Conservation (phyloP, 2,888 invertebrate species). For the Myopa tessellatipennis region DNA sequence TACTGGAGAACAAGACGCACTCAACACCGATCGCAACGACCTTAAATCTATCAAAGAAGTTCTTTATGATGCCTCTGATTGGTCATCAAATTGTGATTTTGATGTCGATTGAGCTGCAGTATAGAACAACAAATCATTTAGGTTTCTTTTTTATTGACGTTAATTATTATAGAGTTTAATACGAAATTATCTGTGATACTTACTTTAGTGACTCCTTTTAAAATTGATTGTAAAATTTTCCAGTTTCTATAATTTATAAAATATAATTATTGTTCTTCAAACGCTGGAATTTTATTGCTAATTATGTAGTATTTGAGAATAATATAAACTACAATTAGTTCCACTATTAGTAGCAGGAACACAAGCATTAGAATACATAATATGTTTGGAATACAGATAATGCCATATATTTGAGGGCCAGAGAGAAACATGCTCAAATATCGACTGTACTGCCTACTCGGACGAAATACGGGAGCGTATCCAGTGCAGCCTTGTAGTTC, state of each 20-base stretch:
- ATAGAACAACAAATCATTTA: conserved; percentile 1
- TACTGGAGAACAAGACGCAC: conserved; percentile 48
- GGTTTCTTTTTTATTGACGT: conserved; percentile 13
- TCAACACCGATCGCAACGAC: conserved; percentile 48
- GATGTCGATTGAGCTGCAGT: conserved; percentile 18
- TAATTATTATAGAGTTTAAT: not conserved
- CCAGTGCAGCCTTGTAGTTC: conserved; percentile 76
- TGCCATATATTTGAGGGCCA: too few relatives aligned
- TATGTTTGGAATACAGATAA: too few relatives aligned
- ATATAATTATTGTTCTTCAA: conserved; percentile 21
- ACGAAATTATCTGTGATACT: conserved; percentile 36
- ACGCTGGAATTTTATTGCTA: not conserved
- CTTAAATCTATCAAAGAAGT: conserved; percentile 47
- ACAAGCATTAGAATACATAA: too few relatives aligned
- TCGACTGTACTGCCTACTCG: conserved; percentile 52
- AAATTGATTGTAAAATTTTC: conserved; percentile 7
- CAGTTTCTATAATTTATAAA: not conserved
- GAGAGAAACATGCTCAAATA: conserved; percentile 15
- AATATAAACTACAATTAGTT: too few relatives aligned
- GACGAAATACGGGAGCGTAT: conserved; percentile 78
- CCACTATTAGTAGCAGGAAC: too few relatives aligned
- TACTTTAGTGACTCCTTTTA: conserved; percentile 5
- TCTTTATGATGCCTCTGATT: conserved; percentile 38
- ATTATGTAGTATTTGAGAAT: too few relatives aligned
- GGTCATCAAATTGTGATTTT: conserved; percentile 33